These are phyloP conservation scores for Chaetoderma sp. DNA, from an alignment of 2,888 invertebrate species.

Conservation along the genomic window DNA sequence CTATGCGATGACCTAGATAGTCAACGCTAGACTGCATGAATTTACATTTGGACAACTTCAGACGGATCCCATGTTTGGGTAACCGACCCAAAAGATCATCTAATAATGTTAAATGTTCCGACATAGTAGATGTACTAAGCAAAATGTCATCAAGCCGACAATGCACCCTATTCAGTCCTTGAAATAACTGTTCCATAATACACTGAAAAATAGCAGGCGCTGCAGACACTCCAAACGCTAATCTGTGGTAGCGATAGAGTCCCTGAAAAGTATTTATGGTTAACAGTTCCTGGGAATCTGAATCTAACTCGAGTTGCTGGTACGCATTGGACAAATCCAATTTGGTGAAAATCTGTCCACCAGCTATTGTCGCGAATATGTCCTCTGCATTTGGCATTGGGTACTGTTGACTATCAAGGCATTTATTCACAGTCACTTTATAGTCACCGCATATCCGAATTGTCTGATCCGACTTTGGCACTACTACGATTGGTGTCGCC, in stretches of 20 bases:
- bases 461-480: constrained; percentile 38
- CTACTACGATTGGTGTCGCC: constrained; percentile 47
- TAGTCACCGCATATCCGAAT: constrained; percentile 33
- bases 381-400: constrained; percentile 29
- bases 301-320: constrained; percentile 30
- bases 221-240: constrained; percentile 34
- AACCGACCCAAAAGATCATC: constrained; percentile 4
- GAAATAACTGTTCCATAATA: constrained; percentile 32
- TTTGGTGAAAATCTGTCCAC: constrained; percentile 24
- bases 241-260: constrained; percentile 30
- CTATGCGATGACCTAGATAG: constrained; percentile 2
- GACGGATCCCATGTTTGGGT: neutral
- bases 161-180: constrained; percentile 12
- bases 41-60: constrained; percentile 11
- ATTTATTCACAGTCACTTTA: constrained; percentile 27
- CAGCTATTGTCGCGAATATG: neutral
- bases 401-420: constrained; percentile 17
- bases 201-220: constrained; percentile 40
- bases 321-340: constrained; percentile 40
- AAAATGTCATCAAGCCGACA: constrained; percentile 31
- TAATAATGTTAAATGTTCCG: neutral
- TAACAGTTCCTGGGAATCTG: constrained; percentile 20
- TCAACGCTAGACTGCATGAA: constrained; percentile 1
- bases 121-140: neutral
- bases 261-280: constrained; percentile 18